Percentiles rank a stretch among this genome's conserved stretches.
phyloP scores from a whole-genome alignment of 2,888 invertebrate genomes.

The Drosophila lacicola region DNA sequence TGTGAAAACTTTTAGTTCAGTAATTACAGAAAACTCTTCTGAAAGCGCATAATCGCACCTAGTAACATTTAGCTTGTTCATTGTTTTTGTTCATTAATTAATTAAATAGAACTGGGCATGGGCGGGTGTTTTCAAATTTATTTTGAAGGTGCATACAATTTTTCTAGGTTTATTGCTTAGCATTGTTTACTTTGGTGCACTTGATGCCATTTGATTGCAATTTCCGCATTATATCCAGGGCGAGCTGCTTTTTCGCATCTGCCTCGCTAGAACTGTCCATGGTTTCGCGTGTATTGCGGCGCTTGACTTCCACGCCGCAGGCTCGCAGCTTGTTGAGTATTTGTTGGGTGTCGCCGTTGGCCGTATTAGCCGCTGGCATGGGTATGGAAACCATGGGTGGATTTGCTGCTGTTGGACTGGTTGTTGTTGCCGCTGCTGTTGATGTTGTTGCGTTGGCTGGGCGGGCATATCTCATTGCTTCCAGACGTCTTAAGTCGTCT shows the following conservation, averaged over 20 bases:
- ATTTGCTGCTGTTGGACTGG: background rate
- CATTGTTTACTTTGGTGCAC: slow-evolving; percentile 63
- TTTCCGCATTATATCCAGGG: slow-evolving; percentile 74
- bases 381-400: slow-evolving; percentile 29
- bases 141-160: slow-evolving; percentile 2
- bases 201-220: slow-evolving; percentile 79
- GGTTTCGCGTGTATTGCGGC: slow-evolving; percentile 44
- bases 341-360: slow-evolving; percentile 58
- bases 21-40: too few relatives aligned
- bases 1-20: too few relatives aligned
- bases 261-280: background rate
- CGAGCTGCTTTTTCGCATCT: slow-evolving; percentile 36
- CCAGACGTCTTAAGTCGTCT: slow-evolving; percentile 28
- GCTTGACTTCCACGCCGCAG: slow-evolving; percentile 78
- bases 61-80: too few relatives aligned
- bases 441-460: background rate
- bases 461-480: background rate
- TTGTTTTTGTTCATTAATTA: too few relatives aligned
- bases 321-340: slow-evolving; percentile 79
- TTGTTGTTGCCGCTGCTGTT: background rate
- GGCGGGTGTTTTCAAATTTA: slow-evolving; percentile 5
- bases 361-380: slow-evolving; percentile 15
- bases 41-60: too few relatives aligned
- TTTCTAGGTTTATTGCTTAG: slow-evolving; percentile 13
- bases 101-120: background rate